Conservation (phyloP, 2,113 vertebrate species). For the Chionodraco myersi region DNA sequence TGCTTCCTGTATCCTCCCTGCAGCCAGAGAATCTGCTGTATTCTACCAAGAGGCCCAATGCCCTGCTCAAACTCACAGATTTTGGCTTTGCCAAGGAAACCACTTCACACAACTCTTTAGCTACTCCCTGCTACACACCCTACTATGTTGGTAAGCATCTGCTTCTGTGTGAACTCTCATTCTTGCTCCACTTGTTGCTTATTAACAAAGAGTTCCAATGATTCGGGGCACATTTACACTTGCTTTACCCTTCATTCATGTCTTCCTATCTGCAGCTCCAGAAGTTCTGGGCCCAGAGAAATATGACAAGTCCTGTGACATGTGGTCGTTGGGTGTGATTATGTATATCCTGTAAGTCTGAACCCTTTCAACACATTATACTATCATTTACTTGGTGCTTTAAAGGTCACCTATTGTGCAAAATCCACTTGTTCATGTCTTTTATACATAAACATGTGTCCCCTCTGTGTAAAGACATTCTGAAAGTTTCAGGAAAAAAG, state of each 20-base stretch:
- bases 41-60: slow-evolving; percentile 90
- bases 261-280: slow-evolving; percentile 86
- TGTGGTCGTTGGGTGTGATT: slow-evolving; percentile 99
- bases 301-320: slow-evolving; percentile 99
- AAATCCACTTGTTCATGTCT: too few relatives aligned
- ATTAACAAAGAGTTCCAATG: background rate
- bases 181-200: background rate
- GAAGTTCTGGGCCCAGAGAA: slow-evolving; percentile 98
- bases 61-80: slow-evolving; percentile 96
- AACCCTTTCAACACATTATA: background rate
- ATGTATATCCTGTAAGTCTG: slow-evolving; percentile 98
- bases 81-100: slow-evolving; percentile 99
- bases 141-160: slow-evolving; percentile 96
- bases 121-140: slow-evolving; percentile 97
- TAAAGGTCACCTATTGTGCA: too few relatives aligned
- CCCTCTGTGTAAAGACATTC: too few relatives aligned
- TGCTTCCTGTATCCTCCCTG: slow-evolving; percentile 8
- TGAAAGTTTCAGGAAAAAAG: too few relatives aligned
- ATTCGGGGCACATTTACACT: background rate
- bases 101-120: slow-evolving; percentile 95
- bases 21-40: slow-evolving; percentile 98
- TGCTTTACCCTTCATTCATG: background rate
- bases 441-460: too few relatives aligned
- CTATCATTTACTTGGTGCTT: background rate
- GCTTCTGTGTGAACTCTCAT: background rate